Evolutionary conservation across 2,113 vertebrate genomes (phyloP), one percentile per base, ranked within the genome.

Genomic region (Tamias sibiricus): DNA sequence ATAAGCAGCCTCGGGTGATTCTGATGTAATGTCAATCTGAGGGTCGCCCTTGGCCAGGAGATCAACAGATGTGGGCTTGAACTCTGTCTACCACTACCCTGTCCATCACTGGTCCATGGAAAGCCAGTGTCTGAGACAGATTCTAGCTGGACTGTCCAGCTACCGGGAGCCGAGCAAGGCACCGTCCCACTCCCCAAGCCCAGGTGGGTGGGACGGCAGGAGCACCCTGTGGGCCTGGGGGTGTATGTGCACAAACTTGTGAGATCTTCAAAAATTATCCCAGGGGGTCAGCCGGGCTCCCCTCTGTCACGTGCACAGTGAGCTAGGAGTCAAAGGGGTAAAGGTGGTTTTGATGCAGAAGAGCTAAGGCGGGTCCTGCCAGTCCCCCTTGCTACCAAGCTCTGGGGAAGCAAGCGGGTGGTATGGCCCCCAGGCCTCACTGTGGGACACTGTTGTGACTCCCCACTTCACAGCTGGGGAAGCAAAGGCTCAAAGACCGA

Each of bases 241-340:
- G 30, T 32, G 9, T 4, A 9, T 1, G 2, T 47, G 57, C 24
- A 13, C 22, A 8, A n/a, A 76, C 20, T 22, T 11, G 2, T 1
- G 54, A 47, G 47, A n/a, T n/a, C 57, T 69, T 22, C 54, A 64
- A 9, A 87, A 71, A 14, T 4, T 3, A 26, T 20, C 8, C 47
- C 28, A 8, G 6, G 42, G 57, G 30, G 40, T 77, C 59, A 8
- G 26, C 32, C 8, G 64, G 44, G 44, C 59, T 47, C 77, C 68
- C 37, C 6, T 40, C 59, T 24, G 4, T 6, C 19, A 10, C 2
- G 14, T 3, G 49, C 44, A 59, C 26, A 8, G 3, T 40, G 12
- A 26, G 32, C 22, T 49, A 8, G 68, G 79, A 47, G 20, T 26
- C 84, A 52, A 12, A 59, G 89, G 71, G 30, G 68, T 69, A 49